Evolutionary conservation across 1,140 invertebrate genomes (phyloP).

Genomic region (Uloborus diversus): DNA sequence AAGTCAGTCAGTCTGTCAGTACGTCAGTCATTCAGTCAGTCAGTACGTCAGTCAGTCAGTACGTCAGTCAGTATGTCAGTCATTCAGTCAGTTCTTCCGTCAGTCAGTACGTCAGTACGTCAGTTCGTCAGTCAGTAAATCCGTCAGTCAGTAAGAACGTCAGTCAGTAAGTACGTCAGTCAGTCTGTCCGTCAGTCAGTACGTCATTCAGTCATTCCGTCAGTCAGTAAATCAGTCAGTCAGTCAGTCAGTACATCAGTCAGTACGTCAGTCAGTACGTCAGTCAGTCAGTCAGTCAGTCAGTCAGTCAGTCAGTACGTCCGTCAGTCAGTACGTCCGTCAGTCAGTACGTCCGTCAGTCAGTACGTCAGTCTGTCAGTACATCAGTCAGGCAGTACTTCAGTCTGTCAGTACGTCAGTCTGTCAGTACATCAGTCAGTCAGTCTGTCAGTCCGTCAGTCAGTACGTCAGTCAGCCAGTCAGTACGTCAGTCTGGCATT

Average conservation of each 20-base stretch:
- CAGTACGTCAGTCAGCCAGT: not conserved
- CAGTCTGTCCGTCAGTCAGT: not conserved
- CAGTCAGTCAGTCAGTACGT: not conserved
- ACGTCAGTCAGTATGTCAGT: no score
- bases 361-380: not conserved
- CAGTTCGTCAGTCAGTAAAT: no score
- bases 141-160: not conserved
- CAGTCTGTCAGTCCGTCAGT: not conserved
- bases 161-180: not conserved
- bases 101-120: no score
- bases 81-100: no score
- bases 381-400: not conserved
- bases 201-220: not conserved
- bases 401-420: not conserved
- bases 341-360: not conserved
- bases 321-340: not conserved
- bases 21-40: no score
- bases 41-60: no score
- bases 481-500: not conserved
- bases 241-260: not conserved
- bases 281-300: not conserved
- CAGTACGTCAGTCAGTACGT: not conserved
- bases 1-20: no score
- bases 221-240: not conserved
- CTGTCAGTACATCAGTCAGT: not conserved